Base-by-base conservation (phyloP, 2,113 vertebrate genomes). In the Rutilus rutilus region DNA sequence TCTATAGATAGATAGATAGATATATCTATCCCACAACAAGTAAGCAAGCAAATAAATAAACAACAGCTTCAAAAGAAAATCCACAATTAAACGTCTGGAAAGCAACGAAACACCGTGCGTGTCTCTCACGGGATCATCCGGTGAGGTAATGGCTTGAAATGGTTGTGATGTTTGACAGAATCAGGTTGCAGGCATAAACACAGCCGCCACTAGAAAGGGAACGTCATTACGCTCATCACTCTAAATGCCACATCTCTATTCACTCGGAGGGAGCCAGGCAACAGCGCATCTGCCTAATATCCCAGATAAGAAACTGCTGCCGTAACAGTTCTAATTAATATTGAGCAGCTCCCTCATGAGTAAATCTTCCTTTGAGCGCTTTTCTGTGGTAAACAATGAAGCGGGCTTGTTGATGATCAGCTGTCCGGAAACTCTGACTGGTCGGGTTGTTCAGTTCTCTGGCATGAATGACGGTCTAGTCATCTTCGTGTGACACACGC, bases 401-500 rank as follows among this genome's bases (percentile, higher is more conserved):
- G 42, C 52, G 12, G 42, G 2, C 45, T 75, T 1, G 19, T 54
- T 25, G 85, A 88, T 81, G n/a, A 82, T 71, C 80, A 19, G 62
- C 78, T 85, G 73, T 57, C 78, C 33, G 64, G 59, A 62, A 78
- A 78, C 45, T 71, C 42, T 57, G 77, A 81, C 39, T 73, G 39
- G 30, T 67, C 21, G 42, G 42, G 71, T 87, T 85, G 57, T 17
- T 73, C 83, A 75, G 54, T 85, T 85, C 57, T 84, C 86, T 88
- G 80, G 47, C 73, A 50, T 88, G 84, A 87, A 85, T 88, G 84
- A 59, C 36, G 76, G 86, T 85, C 86, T 86, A 90, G 87, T 91
- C 90, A 90, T 90, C 86, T 90, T 89, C 87, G 81, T 45, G 50
- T 88, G 88, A 83, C 85, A 87, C 75, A 65, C 78, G 59, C 84